Evolutionary conservation across 1,140 invertebrate genomes (phyloP), one percentile per base, ranked within the genome.

Genomic region (Idris sp.): DNA sequence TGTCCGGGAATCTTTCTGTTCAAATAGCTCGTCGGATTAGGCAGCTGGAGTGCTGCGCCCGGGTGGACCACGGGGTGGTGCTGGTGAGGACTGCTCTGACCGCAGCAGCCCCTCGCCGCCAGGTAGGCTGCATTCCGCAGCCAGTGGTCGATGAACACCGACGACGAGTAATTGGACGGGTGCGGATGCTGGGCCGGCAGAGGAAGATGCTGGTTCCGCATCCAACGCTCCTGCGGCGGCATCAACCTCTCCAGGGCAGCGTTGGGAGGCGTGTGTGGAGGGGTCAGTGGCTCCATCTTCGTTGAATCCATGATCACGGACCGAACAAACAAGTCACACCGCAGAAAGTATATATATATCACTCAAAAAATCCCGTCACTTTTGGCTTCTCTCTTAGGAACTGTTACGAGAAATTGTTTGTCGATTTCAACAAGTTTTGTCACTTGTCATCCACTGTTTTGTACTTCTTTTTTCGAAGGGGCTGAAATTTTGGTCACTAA

Each of bases 121-220:
- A 86, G 89, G 4, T 93, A 74, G 1, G 92, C 91, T 0, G 91
- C 92, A 56, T 90, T 92, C 72, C 92, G 88, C 22, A 94, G 87
- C 92, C 92, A 93, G 67, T 93, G 92, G 72, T 92, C 92, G 38
- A 93, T 88, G 7, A 93, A 83, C 30, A 91, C 84, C 0, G 90
- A 85, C 15, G 90, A 90, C 61, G 91, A 90, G 18, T 81, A 0
- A 73, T 84, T 15, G 89, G 67, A 0, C 77, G 74, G 0, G 77
- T 30, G 28, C n/a, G 2, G 79, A 9, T 79, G 79, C 15, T 76
- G 73, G 2, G 72, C 46, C 0, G 56, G 9, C 51, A 76, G 49
- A 0, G 53, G 59, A 0, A 67, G 54, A 2, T 76, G 78, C 4
- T 77, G 79, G 26, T 44, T 61, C 1, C 74, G 40, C 4, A 76